These are phyloP conservation scores for Gorsachius magnificus DNA, from an alignment of 2,797 vertebrate genomes.

Conservation along the genomic window DNA sequence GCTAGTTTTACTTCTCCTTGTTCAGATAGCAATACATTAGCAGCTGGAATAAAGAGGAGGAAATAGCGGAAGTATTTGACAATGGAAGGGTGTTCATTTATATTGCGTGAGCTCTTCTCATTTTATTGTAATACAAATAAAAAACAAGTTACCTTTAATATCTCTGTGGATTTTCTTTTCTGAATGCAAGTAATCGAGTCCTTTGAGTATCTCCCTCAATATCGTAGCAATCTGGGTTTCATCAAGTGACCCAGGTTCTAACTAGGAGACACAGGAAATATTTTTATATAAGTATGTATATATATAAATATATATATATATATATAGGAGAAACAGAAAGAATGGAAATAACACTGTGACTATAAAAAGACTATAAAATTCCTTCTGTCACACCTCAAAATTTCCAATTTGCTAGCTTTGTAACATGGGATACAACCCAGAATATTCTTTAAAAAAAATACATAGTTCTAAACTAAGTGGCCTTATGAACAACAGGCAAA, in stretches of 20 bases:
- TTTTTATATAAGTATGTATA: background rate
- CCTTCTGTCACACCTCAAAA: background rate
- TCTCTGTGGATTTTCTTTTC: slow-evolving; percentile 99
- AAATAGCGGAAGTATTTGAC: background rate
- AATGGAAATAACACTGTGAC: background rate
- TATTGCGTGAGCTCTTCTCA: background rate
- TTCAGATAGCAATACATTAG: slow-evolving; percentile 93
- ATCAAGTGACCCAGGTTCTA: slow-evolving; percentile 93
- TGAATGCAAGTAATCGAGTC: slow-evolving; percentile 96
- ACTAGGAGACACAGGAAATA: slow-evolving; percentile 70
- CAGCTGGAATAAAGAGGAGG: slow-evolving; percentile 67
- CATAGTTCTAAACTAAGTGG: background rate
- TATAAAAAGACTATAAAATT: background rate
- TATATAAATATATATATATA: rapidly evolving
- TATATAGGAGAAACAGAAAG: background rate
- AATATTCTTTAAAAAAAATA: background rate
- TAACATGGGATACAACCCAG: background rate
- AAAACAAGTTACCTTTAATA: slow-evolving; percentile 88
- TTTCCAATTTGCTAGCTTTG: background rate
- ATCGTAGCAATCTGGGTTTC: slow-evolving; percentile 97
- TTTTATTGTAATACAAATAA: background rate
- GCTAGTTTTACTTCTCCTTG: slow-evolving; percentile 97
- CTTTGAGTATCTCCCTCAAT: slow-evolving; percentile 95
- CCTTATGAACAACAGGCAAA: background rate
- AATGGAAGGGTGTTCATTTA: background rate